These are phyloP conservation scores for Camelus dromedarius DNA, from an alignment of 2,113 vertebrate species.

Conservation along the genomic window DNA sequence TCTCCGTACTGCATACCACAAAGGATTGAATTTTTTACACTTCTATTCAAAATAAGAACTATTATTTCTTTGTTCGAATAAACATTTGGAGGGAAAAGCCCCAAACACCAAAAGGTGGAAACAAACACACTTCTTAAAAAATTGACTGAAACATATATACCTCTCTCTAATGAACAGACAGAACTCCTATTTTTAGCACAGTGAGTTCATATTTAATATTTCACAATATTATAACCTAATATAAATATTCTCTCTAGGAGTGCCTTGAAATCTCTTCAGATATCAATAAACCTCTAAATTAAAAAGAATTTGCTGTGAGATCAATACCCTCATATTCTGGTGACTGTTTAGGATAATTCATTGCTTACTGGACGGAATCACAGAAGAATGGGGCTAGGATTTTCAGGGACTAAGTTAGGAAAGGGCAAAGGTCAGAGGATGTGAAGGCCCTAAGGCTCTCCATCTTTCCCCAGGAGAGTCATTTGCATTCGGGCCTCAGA, in stretches of 20 bases:
- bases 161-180: slow-evolving; percentile 36
- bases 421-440: neutral
- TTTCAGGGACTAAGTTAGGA: neutral
- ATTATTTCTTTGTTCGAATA: slow-evolving; percentile 25
- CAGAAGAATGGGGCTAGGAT: neutral
- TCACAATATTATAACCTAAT: neutral
- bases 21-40: neutral
- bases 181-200: slow-evolving; percentile 43
- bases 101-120: neutral
- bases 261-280: slow-evolving; percentile 20
- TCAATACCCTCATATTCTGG: neutral
- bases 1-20: neutral
- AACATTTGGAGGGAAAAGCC: neutral
- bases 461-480: neutral
- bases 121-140: neutral
- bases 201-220: slow-evolving; percentile 43
- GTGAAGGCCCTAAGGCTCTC: neutral
- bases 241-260: slow-evolving; percentile 48
- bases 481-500: neutral
- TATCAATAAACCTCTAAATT: slow-evolving; percentile 20
- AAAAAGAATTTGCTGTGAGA: neutral
- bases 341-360: neutral
- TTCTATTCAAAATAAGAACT: slow-evolving; percentile 14
- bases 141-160: neutral
- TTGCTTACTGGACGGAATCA: neutral